phyloP scores from a whole-genome alignment of 2,888 invertebrate genomes.

The Toxonevra muliebris region DNA sequence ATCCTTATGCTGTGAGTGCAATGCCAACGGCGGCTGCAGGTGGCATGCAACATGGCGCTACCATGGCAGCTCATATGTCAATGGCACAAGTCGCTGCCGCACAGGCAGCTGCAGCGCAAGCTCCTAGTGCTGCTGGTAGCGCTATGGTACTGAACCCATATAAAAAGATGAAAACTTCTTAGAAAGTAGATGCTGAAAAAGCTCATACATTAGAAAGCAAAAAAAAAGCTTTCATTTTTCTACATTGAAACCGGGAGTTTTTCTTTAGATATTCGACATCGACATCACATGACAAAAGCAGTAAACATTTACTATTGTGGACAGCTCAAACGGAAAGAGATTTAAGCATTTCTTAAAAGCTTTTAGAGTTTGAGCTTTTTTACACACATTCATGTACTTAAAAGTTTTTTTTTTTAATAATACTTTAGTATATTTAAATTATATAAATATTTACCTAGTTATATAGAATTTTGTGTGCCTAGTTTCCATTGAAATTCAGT shows the following conservation, averaged over 20 bases:
- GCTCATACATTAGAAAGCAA: background rate
- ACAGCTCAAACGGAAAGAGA: conserved; percentile 3
- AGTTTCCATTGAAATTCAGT: conserved; percentile 28
- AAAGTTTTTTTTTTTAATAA: conserved; percentile 28
- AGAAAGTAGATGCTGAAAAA: conserved; percentile 38
- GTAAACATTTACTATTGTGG: conserved; percentile 20
- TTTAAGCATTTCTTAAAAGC: conserved; percentile 1
- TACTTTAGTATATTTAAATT: conserved; percentile 17
- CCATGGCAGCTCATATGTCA: conserved; percentile 62
- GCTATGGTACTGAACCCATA: conserved; percentile 80
- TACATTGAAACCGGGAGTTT: too few species aligned
- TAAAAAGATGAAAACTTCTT: conserved; percentile 88
- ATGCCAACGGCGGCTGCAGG: conserved; percentile 65
- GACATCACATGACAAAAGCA: conserved; percentile 20
- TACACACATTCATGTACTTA: conserved; percentile 1
- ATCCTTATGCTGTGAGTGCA: conserved; percentile 58
- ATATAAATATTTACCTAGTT: conserved; percentile 1
- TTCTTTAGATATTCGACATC: background rate
- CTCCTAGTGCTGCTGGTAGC: conserved; percentile 48
- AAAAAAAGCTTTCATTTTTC: too few species aligned
- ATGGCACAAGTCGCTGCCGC: conserved; percentile 50
- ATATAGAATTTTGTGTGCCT: conserved; percentile 28
- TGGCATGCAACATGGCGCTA: conserved; percentile 51
- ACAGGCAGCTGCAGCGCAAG: conserved; percentile 49
- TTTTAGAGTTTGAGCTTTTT: background rate